Evolutionary conservation across 2,797 vertebrate genomes (phyloP).

Genomic region (Anas acuta): DNA sequence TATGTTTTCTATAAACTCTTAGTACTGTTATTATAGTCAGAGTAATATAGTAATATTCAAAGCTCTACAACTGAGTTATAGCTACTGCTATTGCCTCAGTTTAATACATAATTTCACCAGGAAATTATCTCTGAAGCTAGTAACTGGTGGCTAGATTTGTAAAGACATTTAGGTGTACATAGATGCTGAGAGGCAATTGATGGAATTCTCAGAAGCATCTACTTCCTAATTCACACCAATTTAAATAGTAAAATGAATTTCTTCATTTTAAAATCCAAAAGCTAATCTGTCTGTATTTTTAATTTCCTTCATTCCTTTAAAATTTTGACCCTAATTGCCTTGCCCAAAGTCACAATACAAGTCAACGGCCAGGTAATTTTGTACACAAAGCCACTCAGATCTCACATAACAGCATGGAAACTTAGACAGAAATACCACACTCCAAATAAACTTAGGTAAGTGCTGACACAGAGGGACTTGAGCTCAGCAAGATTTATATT

Average conservation of each 20-base stretch:
- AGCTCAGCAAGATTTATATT: conserved; percentile 1
- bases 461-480: neutral
- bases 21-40: neutral
- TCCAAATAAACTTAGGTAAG: neutral
- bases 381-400: neutral
- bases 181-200: neutral
- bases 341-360: neutral
- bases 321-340: neutral
- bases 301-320: neutral
- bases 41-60: neutral
- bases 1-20: neutral
- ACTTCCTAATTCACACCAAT: neutral
- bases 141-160: neutral
- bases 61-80: neutral
- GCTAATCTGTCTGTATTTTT: neutral
- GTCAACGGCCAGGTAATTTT: neutral
- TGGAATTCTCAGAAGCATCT: neutral
- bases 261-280: neutral
- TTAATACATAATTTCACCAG: neutral
- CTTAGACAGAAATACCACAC: neutral
- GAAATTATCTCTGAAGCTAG: neutral
- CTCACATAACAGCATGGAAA: neutral
- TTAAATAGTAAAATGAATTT: neutral
- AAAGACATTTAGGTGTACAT: neutral
- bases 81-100: neutral